A percentile compares a stretch with the other conserved stretches of the same genome.
These are phyloP conservation scores for Riptortus pedestris DNA, from an alignment of 1,140 invertebrate species.

Conservation along the genomic window DNA sequence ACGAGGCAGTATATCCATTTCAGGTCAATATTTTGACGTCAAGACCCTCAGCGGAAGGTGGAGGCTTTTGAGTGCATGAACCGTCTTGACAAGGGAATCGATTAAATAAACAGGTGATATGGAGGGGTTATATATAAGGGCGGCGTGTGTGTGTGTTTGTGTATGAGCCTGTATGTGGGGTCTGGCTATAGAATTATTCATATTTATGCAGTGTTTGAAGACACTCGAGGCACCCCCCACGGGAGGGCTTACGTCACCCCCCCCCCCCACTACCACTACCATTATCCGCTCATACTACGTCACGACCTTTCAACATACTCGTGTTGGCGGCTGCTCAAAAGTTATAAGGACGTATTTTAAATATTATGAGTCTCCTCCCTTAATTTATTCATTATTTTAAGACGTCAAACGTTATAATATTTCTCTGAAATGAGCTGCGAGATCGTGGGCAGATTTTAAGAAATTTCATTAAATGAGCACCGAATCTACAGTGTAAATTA, in stretches of 20 bases:
- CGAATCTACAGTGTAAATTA: too few species aligned
- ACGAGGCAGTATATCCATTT: slow-evolving; percentile 17
- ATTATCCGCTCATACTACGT: background rate
- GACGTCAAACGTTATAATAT: too few species aligned
- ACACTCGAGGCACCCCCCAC: background rate
- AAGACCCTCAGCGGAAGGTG: background rate
- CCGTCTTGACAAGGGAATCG: slow-evolving; percentile 16
- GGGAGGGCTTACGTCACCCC: background rate
- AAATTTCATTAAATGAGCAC: too few species aligned
- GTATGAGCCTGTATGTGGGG: background rate
- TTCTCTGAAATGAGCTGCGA: too few species aligned
- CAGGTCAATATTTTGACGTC: slow-evolving; percentile 12
- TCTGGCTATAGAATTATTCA: slow-evolving; percentile 10
- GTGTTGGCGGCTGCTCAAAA: background rate
- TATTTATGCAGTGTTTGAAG: slow-evolving; percentile 22
- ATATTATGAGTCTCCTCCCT: too few species aligned
- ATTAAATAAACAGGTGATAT: slow-evolving; percentile 15
- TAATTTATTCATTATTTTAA: too few species aligned
- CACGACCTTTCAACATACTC: too few species aligned
- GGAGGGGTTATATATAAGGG: background rate
- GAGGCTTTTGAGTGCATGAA: background rate
- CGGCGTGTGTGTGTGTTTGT: background rate
- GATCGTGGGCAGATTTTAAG: too few species aligned
- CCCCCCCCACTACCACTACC: background rate
- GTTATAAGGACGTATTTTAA: background rate